phyloP scores from a whole-genome alignment of 2,797 vertebrate species.

The Sebastes iracundus region DNA sequence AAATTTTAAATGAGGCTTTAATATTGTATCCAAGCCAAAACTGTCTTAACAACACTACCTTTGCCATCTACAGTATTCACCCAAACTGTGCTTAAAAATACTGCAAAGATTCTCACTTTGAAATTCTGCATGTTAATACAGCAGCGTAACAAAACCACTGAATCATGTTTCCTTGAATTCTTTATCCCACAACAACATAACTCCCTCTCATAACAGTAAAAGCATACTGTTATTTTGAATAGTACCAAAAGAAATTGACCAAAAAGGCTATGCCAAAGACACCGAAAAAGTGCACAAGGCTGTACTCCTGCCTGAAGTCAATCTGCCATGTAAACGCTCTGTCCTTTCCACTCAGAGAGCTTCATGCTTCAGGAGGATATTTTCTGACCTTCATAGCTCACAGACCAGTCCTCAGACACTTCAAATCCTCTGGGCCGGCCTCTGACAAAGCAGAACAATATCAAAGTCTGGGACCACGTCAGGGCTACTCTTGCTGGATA shows the following conservation, averaged over 20 bases:
- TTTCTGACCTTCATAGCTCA: slow-evolving; percentile 65
- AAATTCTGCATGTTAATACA: slow-evolving; percentile 1
- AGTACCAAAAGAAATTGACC: background rate
- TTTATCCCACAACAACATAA: slow-evolving; percentile 21
- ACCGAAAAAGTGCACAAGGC: slow-evolving; percentile 24
- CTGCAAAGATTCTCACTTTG: background rate
- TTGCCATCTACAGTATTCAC: background rate
- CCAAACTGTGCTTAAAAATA: slow-evolving; percentile 3
- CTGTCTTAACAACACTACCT: background rate
- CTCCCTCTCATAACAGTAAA: slow-evolving; percentile 21
- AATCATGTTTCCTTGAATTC: background rate
- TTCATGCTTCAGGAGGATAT: slow-evolving; percentile 59
- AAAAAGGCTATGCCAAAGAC: slow-evolving; percentile 22
- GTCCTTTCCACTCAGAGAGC: slow-evolving; percentile 35
- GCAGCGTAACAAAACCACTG: background rate
- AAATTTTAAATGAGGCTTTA: background rate
- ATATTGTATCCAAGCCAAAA: background rate
- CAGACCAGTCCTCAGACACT: slow-evolving; percentile 85
- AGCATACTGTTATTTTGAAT: background rate
- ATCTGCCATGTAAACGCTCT: slow-evolving; percentile 32
- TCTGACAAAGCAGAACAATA: slow-evolving; percentile 87
- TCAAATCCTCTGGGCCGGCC: slow-evolving; percentile 84
- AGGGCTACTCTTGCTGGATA: slow-evolving; percentile 89
- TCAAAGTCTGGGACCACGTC: slow-evolving; percentile 86
- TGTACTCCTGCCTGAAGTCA: slow-evolving; percentile 31